phyloP scores from a whole-genome alignment of 2,888 invertebrate genomes.

The Cryptus viduatorius region DNA sequence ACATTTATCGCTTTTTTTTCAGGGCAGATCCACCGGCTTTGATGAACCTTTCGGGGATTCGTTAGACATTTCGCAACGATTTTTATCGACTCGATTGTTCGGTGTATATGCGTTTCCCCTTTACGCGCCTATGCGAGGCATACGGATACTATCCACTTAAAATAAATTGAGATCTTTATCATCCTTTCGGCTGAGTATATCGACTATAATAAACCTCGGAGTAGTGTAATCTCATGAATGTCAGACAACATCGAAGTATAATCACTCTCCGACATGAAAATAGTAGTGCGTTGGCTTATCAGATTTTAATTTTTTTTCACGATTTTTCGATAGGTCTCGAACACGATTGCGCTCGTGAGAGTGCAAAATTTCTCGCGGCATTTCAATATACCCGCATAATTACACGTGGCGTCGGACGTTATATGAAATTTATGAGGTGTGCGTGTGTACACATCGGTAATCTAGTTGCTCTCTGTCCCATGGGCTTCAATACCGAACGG shows the following conservation, averaged over 20 bases:
- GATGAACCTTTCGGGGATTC: not conserved
- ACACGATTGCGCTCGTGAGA: no score
- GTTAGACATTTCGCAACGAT: not conserved
- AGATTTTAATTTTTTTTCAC: constrained; percentile 6
- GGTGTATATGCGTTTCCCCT: no score
- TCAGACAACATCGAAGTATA: not conserved
- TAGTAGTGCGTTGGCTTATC: not conserved
- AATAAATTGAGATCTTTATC: not conserved
- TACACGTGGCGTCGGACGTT: not conserved
- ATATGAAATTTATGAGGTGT: not conserved
- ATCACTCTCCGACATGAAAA: not conserved
- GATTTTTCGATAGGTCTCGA: not conserved
- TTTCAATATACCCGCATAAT: constrained; percentile 19
- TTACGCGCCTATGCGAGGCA: not conserved
- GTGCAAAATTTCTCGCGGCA: not conserved
- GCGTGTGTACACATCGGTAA: not conserved
- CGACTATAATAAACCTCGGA: not conserved
- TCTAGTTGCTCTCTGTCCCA: not conserved
- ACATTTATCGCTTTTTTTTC: not conserved
- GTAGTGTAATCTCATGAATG: not conserved
- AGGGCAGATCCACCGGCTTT: not conserved
- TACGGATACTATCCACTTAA: not conserved
- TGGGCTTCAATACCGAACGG: not conserved
- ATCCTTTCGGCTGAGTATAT: not conserved
- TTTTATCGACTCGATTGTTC: no score